Evolutionary conservation across 2,113 vertebrate genomes (phyloP).

Genomic region (Otis tarda): DNA sequence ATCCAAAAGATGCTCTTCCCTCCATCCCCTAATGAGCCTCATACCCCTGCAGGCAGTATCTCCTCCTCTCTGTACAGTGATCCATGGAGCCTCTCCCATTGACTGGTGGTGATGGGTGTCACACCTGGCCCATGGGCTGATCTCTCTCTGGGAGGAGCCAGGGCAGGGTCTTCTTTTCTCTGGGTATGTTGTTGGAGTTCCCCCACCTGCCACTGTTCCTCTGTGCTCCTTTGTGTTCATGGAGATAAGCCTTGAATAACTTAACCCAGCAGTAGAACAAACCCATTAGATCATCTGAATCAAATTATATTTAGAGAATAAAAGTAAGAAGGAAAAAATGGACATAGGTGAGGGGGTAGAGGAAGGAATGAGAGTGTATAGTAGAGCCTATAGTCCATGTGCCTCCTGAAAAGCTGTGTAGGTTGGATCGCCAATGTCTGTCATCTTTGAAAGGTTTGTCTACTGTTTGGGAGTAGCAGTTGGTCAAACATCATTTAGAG

Average conservation of each 20-base stretch:
- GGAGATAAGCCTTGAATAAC: not conserved
- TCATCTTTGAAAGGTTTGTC: not conserved
- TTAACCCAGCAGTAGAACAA: not conserved
- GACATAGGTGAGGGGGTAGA: not conserved
- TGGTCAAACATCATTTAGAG: not conserved
- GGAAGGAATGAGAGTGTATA: not conserved
- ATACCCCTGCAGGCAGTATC: not conserved
- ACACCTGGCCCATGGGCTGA: fast-evolving
- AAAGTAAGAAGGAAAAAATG: not conserved
- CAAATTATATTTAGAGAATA: not conserved
- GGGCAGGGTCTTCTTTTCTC: not conserved
- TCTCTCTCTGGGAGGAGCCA: not conserved
- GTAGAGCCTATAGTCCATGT: fast-evolving
- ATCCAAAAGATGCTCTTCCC: not conserved
- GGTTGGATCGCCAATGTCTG: not conserved
- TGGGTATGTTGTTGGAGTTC: not conserved
- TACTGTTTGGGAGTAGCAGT: not conserved
- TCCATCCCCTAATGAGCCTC: not conserved
- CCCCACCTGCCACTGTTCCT: not conserved
- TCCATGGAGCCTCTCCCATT: not conserved
- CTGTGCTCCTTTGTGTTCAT: not conserved
- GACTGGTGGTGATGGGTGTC: not conserved
- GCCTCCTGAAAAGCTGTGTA: not conserved
- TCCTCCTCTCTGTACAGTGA: not conserved
- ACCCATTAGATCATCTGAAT: not conserved